These are phyloP conservation scores for Acleris sparsana DNA, from an alignment of 2,888 invertebrate species.

Conservation along the genomic window DNA sequence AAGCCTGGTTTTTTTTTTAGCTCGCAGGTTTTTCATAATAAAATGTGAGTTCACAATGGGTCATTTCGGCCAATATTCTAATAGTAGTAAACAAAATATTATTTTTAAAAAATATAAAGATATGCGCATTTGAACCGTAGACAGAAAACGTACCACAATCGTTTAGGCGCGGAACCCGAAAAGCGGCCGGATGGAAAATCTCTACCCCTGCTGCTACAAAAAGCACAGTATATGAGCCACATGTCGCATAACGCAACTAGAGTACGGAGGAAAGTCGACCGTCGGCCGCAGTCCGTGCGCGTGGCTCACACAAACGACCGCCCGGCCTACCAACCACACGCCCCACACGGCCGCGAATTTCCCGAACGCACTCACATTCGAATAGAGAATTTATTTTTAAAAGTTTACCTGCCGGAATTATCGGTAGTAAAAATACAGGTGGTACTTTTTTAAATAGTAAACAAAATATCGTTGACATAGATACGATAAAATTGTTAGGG, in stretches of 20 bases:
- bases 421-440: neutral
- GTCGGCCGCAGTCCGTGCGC: slow-evolving; percentile 59
- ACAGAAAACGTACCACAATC: neutral
- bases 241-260: slow-evolving; percentile 33
- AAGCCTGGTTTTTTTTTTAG: too few relatives aligned
- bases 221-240: slow-evolving; percentile 30
- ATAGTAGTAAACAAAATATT: too few relatives aligned
- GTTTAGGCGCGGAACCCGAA: neutral
- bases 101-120: too few relatives aligned
- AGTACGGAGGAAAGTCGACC: slow-evolving; percentile 34
- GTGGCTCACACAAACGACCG: slow-evolving; percentile 41
- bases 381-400: slow-evolving; percentile 20
- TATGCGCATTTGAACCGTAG: neutral
- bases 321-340: slow-evolving; percentile 17
- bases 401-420: slow-evolving; percentile 5
- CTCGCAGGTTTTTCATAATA: too few relatives aligned
- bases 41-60: too few relatives aligned
- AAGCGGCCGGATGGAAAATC: slow-evolving; percentile 21
- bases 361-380: slow-evolving; percentile 26
- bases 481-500: slow-evolving; percentile 13
- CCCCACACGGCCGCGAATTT: slow-evolving; percentile 26
- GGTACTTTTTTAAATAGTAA: slow-evolving; percentile 1
- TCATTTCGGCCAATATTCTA: too few relatives aligned
- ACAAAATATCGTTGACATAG: slow-evolving; percentile 24
- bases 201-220: slow-evolving; percentile 25